Evolutionary conservation across 2,888 invertebrate genomes (phyloP).

Genomic region (Leptura quadrifasciata): DNA sequence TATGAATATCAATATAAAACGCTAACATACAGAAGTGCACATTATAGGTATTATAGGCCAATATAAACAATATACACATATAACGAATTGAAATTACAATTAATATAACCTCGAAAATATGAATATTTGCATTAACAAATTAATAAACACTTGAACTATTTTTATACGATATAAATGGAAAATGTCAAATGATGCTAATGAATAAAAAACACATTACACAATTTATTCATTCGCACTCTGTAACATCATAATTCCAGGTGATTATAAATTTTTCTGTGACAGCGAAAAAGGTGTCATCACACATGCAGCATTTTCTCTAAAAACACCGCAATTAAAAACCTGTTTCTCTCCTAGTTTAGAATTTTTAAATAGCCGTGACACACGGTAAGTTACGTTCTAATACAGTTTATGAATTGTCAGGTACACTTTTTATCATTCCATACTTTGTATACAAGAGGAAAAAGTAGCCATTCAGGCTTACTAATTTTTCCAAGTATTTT

Average conservation of each 20-base stretch:
- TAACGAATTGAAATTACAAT: constrained; percentile 9
- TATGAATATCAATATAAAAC: no score
- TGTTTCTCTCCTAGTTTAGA: neutral
- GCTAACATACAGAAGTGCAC: no score
- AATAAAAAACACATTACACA: constrained; percentile 29
- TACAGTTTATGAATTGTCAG: neutral
- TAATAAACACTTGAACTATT: constrained; percentile 2
- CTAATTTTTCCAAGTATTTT: neutral
- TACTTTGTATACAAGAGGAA: neutral
- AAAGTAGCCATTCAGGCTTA: neutral
- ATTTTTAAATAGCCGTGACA: neutral
- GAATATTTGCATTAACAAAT: neutral
- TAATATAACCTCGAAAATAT: constrained; percentile 27
- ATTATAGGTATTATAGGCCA: no score
- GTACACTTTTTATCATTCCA: neutral
- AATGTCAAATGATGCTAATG: constrained; percentile 12
- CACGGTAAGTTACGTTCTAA: neutral
- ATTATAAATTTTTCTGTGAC: neutral
- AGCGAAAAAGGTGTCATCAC: neutral
- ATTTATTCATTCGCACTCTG: constrained; percentile 35
- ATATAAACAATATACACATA: neutral
- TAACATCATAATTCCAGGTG: neutral
- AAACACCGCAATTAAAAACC: neutral
- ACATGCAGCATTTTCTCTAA: neutral
- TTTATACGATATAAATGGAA: neutral